Evolutionary conservation across 1,140 invertebrate species (phyloP).

Genomic region (Cheumatopsyche charites): DNA sequence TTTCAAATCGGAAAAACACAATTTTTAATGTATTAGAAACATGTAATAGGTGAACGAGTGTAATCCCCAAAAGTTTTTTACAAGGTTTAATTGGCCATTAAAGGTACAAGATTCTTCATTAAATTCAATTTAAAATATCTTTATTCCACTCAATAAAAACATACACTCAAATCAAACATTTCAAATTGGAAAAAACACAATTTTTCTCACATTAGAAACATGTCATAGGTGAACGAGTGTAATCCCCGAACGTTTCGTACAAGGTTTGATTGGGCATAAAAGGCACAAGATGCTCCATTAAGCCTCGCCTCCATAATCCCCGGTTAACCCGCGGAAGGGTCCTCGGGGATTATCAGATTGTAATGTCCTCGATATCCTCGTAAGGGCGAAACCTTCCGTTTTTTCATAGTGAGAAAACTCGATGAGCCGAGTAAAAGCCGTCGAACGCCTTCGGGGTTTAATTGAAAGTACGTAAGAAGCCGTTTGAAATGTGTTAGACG

Average conservation of each 20-base stretch:
- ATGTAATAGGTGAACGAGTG: background rate
- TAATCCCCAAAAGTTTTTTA: background rate
- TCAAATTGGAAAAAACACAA: background rate
- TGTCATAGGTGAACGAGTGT: background rate
- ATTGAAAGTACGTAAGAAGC: no score
- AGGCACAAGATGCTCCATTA: slow-evolving; percentile 43
- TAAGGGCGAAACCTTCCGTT: background rate
- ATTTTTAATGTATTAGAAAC: no score
- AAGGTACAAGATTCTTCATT: slow-evolving; percentile 42
- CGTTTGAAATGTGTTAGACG: no score
- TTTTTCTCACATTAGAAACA: no score
- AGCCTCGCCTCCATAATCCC: slow-evolving; percentile 34
- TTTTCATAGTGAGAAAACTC: background rate
- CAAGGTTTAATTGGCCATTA: slow-evolving; percentile 42
- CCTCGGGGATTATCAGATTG: slow-evolving; percentile 38
- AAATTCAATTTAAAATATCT: no score
- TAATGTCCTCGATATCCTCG: slow-evolving; percentile 1
- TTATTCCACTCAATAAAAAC: no score
- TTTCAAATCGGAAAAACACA: background rate
- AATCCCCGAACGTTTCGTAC: background rate
- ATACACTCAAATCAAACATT: no score
- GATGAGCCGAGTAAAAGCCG: background rate
- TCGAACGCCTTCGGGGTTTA: no score
- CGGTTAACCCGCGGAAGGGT: slow-evolving; percentile 38
- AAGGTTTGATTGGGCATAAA: slow-evolving; percentile 43